Conservation (phyloP, 2,888 invertebrate genomes). For the Thereva nobilitata region DNA sequence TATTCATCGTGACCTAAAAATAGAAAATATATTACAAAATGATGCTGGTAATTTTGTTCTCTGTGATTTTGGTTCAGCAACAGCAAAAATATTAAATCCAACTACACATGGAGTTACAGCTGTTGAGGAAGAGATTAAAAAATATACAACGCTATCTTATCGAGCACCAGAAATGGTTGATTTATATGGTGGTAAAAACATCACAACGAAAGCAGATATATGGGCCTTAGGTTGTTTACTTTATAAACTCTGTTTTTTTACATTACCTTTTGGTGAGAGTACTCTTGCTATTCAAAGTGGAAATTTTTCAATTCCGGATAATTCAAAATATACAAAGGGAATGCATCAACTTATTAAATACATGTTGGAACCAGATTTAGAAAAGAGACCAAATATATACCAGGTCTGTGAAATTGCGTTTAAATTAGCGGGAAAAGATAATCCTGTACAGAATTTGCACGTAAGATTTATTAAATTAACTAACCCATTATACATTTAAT, state of each 20-base stretch:
- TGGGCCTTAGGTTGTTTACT: slow-evolving; percentile 90
- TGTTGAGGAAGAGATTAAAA: slow-evolving; percentile 84
- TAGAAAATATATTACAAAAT: slow-evolving; percentile 84
- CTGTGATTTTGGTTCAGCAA: slow-evolving; percentile 94
- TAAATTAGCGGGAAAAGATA: slow-evolving; percentile 69
- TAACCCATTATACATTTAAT: background rate
- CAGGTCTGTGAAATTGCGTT: slow-evolving; percentile 79
- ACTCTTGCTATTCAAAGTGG: slow-evolving; percentile 91
- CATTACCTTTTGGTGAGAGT: slow-evolving; percentile 88
- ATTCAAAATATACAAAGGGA: slow-evolving; percentile 71
- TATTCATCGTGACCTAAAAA: slow-evolving; percentile 89
- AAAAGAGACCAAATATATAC: slow-evolving; percentile 83
- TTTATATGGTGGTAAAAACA: slow-evolving; percentile 78
- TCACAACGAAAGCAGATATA: slow-evolving; percentile 86
- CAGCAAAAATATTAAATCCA: slow-evolving; percentile 76
- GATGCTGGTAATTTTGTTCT: slow-evolving; percentile 81
- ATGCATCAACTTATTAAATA: slow-evolving; percentile 77
- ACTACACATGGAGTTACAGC: slow-evolving; percentile 67
- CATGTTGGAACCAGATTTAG: slow-evolving; percentile 83
- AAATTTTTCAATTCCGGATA: slow-evolving; percentile 82
- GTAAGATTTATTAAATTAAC: slow-evolving; percentile 57
- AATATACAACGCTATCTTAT: slow-evolving; percentile 88
- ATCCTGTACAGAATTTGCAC: slow-evolving; percentile 80
- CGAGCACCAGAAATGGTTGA: slow-evolving; percentile 94
- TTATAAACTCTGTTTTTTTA: slow-evolving; percentile 87